Percentiles rank a stretch among this genome's conserved stretches.
These are phyloP conservation scores for Lepisosteus osseus DNA, from an alignment of 2,113 vertebrate genomes.

Conservation along the genomic window DNA sequence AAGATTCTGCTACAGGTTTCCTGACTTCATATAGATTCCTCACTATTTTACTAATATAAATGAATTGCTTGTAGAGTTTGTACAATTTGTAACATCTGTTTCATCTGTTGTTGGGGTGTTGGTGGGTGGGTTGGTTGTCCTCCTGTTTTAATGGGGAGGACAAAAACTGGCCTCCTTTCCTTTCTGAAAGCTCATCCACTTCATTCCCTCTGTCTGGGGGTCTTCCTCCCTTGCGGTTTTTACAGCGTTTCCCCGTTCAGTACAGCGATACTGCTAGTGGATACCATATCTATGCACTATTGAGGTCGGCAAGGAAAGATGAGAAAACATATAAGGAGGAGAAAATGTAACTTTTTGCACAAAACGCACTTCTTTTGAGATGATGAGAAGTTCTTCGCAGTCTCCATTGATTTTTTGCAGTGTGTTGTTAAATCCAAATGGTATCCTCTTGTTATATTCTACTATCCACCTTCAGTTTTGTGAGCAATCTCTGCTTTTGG, in stretches of 20 bases:
- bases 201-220: constrained; percentile 39
- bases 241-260: constrained; percentile 23
- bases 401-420: constrained; percentile 45
- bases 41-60: too few relatives aligned
- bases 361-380: too few relatives aligned
- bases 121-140: constrained; percentile 37
- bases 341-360: constrained; percentile 10
- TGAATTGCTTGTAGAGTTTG: not conserved
- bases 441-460: constrained; percentile 61
- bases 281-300: constrained; percentile 59
- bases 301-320: constrained; percentile 40
- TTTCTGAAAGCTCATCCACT: constrained; percentile 39
- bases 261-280: constrained; percentile 66
- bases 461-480: constrained; percentile 20
- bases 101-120: constrained; percentile 25
- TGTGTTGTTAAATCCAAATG: constrained; percentile 53
- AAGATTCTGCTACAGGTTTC: too few relatives aligned
- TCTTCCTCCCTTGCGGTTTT: constrained; percentile 45
- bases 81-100: constrained; percentile 22
- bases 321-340: constrained; percentile 61
- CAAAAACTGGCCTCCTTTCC: constrained; percentile 25
- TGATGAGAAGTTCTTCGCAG: constrained; percentile 19
- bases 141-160: constrained; percentile 29
- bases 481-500: constrained; percentile 21
- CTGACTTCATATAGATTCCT: too few relatives aligned